A percentile compares a stretch with the other conserved stretches of the same genome.
These are phyloP conservation scores for Euclidia mi DNA, from an alignment of 2,888 invertebrate genomes.

Conservation along the genomic window DNA sequence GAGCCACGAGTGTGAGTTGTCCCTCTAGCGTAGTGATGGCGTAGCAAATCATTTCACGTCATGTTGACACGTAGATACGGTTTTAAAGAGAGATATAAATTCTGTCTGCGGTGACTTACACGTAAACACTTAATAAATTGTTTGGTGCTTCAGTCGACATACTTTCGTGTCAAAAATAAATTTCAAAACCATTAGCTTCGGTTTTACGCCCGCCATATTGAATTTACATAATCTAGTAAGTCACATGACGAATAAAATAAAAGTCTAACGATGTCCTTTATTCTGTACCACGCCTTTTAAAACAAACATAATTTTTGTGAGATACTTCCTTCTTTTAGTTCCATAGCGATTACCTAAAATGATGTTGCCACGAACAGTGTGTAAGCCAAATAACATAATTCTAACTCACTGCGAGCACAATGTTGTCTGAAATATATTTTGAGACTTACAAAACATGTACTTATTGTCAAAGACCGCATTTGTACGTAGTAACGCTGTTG, in stretches of 20 bases:
- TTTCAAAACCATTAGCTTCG: slow-evolving; percentile 37
- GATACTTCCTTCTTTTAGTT: slow-evolving; percentile 21
- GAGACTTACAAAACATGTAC: slow-evolving; percentile 11
- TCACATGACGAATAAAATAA: slow-evolving; percentile 30
- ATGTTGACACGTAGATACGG: slow-evolving; percentile 15
- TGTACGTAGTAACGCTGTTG: not conserved
- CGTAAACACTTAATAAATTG: slow-evolving; percentile 36
- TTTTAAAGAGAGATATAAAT: slow-evolving; percentile 19
- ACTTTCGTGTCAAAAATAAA: slow-evolving; percentile 40
- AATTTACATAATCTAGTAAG: slow-evolving; percentile 32
- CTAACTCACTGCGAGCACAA: slow-evolving; percentile 7
- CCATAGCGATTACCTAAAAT: slow-evolving; percentile 29
- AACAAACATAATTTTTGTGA: slow-evolving; percentile 11
- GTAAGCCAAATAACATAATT: slow-evolving; percentile 13
- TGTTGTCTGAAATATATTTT: slow-evolving; percentile 34
- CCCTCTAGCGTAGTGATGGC: slow-evolving; percentile 9
- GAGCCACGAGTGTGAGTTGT: too few relatives aligned
- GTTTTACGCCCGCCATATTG: slow-evolving; percentile 36
- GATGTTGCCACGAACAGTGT: slow-evolving; percentile 28
- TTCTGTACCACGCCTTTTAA: slow-evolving; percentile 9
- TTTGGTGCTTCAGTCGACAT: slow-evolving; percentile 20
- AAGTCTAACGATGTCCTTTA: slow-evolving; percentile 11
- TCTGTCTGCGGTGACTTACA: slow-evolving; percentile 20
- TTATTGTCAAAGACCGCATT: slow-evolving; percentile 9
- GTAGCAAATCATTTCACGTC: slow-evolving; percentile 24